phyloP scores from a whole-genome alignment of 2,113 vertebrate species.

The Pseudorhombus dupliciocellatus region DNA sequence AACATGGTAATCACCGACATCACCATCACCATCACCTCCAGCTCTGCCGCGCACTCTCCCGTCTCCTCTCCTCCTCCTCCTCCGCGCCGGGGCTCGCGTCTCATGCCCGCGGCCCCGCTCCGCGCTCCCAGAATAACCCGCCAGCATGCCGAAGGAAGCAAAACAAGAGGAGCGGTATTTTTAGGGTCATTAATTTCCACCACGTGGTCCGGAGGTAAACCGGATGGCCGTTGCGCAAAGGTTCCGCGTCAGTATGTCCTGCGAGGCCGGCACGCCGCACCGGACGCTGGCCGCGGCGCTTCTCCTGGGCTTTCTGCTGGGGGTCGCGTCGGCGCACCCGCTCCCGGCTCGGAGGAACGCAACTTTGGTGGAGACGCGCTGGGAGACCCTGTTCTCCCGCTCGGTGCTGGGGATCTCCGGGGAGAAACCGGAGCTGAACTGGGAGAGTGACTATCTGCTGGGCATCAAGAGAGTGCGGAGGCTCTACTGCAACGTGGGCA shows the following conservation, averaged over 20 bases:
- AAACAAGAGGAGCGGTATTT: slow-evolving; percentile 98
- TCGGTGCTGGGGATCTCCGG: slow-evolving; percentile 89
- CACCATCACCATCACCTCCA: slow-evolving; percentile 74
- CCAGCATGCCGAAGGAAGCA: slow-evolving; percentile 94
- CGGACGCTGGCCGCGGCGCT: slow-evolving; percentile 86
- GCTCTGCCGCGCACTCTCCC: slow-evolving; percentile 80
- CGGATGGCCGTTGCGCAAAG: slow-evolving; percentile 92
- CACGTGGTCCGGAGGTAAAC: slow-evolving; percentile 95
- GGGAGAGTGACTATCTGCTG: slow-evolving; percentile 96
- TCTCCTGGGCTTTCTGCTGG: slow-evolving; percentile 87
- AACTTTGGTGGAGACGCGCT: slow-evolving; percentile 87
- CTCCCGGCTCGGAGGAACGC: slow-evolving; percentile 85
- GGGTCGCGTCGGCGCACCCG: slow-evolving; percentile 84
- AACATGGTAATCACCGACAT: slow-evolving; percentile 87
- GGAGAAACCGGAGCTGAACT: slow-evolving; percentile 88
- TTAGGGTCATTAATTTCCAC: slow-evolving; percentile 97
- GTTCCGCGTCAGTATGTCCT: slow-evolving; percentile 94
- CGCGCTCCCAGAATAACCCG: slow-evolving; percentile 96
- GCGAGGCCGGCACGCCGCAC: slow-evolving; percentile 86
- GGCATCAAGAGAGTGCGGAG: slow-evolving; percentile 95
- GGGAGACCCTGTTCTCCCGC: slow-evolving; percentile 89
- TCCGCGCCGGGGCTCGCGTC: slow-evolving; percentile 84
- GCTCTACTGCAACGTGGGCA: slow-evolving; percentile 99
- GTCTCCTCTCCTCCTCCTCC: slow-evolving; percentile 83
- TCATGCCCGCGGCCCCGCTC: slow-evolving; percentile 90